Conservation (phyloP, 2,888 invertebrate genomes). For the Thera obeliscata region DNA sequence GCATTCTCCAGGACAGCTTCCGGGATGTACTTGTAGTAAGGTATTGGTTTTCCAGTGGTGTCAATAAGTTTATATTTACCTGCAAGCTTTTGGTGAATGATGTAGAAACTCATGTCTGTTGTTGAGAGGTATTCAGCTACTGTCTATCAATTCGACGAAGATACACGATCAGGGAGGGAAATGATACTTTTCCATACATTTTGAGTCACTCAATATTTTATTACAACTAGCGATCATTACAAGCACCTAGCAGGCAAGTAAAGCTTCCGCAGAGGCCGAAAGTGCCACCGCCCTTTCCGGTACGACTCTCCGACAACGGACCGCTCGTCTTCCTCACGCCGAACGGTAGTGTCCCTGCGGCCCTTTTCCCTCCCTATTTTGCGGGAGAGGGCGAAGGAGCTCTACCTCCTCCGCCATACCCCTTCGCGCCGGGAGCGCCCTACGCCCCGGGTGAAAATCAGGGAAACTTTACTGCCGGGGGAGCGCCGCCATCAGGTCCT, state of each 20-base stretch:
- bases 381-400: slow-evolving; percentile 85
- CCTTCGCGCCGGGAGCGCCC: slow-evolving; percentile 85
- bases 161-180: no score
- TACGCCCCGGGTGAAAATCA: slow-evolving; percentile 84
- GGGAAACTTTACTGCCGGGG: slow-evolving; percentile 87
- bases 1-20: no score
- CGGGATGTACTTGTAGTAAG: no score
- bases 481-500: slow-evolving; percentile 86
- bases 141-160: no score
- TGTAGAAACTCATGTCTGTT: no score
- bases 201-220: no score
- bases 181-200: no score
- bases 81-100: no score
- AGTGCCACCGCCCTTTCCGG: slow-evolving; percentile 96
- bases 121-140: no score
- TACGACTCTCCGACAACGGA: slow-evolving; percentile 93
- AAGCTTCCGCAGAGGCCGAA: slow-evolving; percentile 92
- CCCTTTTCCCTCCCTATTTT: slow-evolving; percentile 87
- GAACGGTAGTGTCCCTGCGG: slow-evolving; percentile 90
- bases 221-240: slow-evolving; percentile 38
- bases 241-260: slow-evolving; percentile 92
- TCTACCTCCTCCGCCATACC: slow-evolving; percentile 82
- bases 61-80: no score
- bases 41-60: no score
- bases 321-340: slow-evolving; percentile 94